A percentile compares a stretch with the other conserved stretches of the same genome.
These are phyloP conservation scores for Enteromius thamalakanensis DNA, from an alignment of 2,797 vertebrate genomes.

Conservation along the genomic window DNA sequence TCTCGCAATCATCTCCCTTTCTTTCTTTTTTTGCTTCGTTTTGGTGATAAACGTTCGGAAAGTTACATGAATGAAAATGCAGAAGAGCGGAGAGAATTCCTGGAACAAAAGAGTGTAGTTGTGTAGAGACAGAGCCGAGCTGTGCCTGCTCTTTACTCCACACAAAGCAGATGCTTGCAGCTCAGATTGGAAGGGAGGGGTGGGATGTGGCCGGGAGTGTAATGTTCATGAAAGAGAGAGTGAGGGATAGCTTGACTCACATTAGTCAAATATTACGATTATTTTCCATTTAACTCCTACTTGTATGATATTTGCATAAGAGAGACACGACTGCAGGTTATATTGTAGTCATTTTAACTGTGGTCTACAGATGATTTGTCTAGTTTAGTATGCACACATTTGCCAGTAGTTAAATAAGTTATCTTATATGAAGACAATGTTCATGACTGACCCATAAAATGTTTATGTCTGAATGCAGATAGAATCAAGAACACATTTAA, in stretches of 20 bases:
- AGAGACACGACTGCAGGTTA: neutral
- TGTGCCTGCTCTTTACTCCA: slow-evolving; percentile 44
- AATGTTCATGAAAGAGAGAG: slow-evolving; percentile 50
- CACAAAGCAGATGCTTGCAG: slow-evolving; percentile 56
- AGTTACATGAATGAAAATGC: slow-evolving; percentile 1
- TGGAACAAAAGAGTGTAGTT: slow-evolving; percentile 24
- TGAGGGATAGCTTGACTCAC: slow-evolving; percentile 16
- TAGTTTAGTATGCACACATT: neutral
- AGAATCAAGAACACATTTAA: neutral
- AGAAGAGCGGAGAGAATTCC: slow-evolving; percentile 3
- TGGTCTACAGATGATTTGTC: neutral
- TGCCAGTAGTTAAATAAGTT: neutral
- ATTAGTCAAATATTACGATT: slow-evolving; percentile 31
- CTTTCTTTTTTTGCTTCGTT: slow-evolving; percentile 1
- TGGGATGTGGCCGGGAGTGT: slow-evolving; percentile 43
- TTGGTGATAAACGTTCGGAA: slow-evolving; percentile 20
- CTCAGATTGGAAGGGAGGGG: slow-evolving; percentile 51
- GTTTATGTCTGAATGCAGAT: too few species aligned
- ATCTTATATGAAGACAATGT: neutral
- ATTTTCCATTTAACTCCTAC: slow-evolving; percentile 7
- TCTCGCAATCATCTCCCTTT: neutral
- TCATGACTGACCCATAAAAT: neutral
- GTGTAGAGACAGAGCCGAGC: slow-evolving; percentile 45
- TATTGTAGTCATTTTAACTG: slow-evolving; percentile 10
- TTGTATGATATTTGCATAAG: neutral